Percentiles rank a stretch among this genome's conserved stretches.
Evolutionary conservation across 2,797 vertebrate species (phyloP).

Genomic region (Siniperca scherzeri): DNA sequence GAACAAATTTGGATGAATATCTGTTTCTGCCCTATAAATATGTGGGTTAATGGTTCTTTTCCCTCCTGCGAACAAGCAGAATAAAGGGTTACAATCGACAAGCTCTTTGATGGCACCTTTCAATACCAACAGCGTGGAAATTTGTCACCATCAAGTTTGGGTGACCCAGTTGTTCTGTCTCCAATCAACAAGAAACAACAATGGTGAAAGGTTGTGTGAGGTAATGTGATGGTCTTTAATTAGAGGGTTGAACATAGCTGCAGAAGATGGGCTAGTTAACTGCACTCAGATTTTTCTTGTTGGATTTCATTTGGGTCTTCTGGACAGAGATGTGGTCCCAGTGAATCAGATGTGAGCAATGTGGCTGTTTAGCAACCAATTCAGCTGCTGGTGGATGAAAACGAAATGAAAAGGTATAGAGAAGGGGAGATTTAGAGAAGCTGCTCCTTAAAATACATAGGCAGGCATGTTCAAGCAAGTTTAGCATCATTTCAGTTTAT

Average conservation of each 20-base stretch:
- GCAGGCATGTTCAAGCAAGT: neutral
- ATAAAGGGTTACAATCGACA: constrained; percentile 6
- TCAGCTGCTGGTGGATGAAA: neutral
- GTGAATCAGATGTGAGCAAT: neutral
- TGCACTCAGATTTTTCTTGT: neutral
- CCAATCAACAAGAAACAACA: constrained; percentile 29
- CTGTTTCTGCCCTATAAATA: constrained; percentile 25
- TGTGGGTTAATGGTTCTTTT: constrained; percentile 40
- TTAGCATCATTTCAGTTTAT: neutral
- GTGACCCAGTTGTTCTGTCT: constrained; percentile 44
- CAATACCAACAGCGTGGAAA: neutral
- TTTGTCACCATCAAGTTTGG: constrained; percentile 9
- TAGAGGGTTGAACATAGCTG: neutral
- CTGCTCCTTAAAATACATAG: neutral
- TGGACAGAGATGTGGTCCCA: constrained; percentile 6
- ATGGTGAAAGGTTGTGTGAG: constrained; percentile 13
- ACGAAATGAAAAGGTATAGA: neutral
- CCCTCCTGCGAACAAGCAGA: constrained; percentile 11
- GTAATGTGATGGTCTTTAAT: constrained; percentile 5
- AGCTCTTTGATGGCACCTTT: constrained; percentile 16
- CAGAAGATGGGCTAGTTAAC: neutral
- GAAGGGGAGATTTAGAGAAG: neutral
- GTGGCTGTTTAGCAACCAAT: neutral
- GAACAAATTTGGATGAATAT: constrained; percentile 26
- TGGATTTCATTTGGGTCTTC: neutral